Evolutionary conservation across 2,888 invertebrate genomes (phyloP).

Genomic region (Mimumesa dahlbomi): DNA sequence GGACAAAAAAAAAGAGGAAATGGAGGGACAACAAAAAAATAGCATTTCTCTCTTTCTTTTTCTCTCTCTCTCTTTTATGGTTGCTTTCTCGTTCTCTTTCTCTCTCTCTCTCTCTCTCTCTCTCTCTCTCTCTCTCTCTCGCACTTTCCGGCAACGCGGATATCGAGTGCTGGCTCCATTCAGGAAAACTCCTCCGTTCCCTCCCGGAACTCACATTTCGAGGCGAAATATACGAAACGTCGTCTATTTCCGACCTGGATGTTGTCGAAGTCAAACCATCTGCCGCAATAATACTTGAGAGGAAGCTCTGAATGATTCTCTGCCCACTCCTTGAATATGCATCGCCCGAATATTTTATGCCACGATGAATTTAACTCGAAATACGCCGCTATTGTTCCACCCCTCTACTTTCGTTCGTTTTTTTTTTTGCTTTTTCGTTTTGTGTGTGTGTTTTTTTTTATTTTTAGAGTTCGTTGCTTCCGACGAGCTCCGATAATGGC

Average conservation of each 20-base stretch:
- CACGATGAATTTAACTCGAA: conserved; percentile 1
- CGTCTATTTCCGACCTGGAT: conserved; percentile 31
- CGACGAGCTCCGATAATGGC: too few relatives aligned
- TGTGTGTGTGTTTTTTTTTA: too few relatives aligned
- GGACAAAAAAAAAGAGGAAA: background rate
- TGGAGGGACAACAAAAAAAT: conserved; percentile 3
- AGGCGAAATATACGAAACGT: conserved; percentile 21
- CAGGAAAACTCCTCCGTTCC: background rate
- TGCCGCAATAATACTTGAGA: conserved; percentile 25
- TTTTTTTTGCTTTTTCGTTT: too few relatives aligned
- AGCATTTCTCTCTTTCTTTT: too few relatives aligned
- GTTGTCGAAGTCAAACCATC: conserved; percentile 27
- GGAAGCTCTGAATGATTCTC: conserved; percentile 26
- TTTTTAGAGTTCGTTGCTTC: too few relatives aligned
- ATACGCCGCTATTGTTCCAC: too few relatives aligned
- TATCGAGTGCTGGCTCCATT: conserved; percentile 30
- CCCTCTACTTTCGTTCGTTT: background rate
- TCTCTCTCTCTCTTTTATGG: too few relatives aligned
- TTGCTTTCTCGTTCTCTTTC: too few relatives aligned
- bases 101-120: too few relatives aligned
- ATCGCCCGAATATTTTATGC: conserved; percentile 12
- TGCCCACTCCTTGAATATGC: background rate
- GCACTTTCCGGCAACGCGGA: conserved; percentile 13
- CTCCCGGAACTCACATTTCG: conserved; percentile 16
- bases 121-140: too few relatives aligned